phyloP scores from a whole-genome alignment of 1,140 invertebrate genomes.

The Drosophila subpulchrella region DNA sequence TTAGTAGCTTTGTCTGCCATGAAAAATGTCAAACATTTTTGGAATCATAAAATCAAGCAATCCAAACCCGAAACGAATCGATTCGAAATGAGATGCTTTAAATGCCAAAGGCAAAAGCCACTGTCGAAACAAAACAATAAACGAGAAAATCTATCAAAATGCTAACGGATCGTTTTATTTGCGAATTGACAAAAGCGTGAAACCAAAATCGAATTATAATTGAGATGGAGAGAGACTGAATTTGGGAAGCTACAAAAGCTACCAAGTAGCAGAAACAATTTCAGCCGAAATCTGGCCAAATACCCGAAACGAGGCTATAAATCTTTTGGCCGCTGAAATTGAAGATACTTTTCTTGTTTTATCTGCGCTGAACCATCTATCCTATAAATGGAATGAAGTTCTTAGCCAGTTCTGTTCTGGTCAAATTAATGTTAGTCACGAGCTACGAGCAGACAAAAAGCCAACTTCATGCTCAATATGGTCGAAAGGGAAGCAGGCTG shows the following conservation, averaged over 20 bases:
- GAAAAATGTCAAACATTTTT: slow-evolving; percentile 51
- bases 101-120: slow-evolving; percentile 30
- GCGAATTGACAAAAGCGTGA: slow-evolving; percentile 54
- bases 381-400: slow-evolving; percentile 58
- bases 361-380: slow-evolving; percentile 59
- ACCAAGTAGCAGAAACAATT: slow-evolving; percentile 35
- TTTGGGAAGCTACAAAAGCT: slow-evolving; percentile 8
- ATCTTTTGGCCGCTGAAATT: slow-evolving; percentile 62
- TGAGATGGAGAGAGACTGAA: slow-evolving; percentile 26
- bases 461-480: slow-evolving; percentile 73
- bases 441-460: slow-evolving; percentile 58
- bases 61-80: slow-evolving; percentile 21
- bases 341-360: slow-evolving; percentile 66
- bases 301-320: slow-evolving; percentile 70
- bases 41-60: slow-evolving; percentile 52
- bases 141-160: slow-evolving; percentile 55
- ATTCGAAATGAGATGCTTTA: slow-evolving; percentile 58
- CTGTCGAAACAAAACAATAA: slow-evolving; percentile 42
- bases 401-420: slow-evolving; percentile 66
- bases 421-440: slow-evolving; percentile 80
- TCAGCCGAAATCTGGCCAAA: slow-evolving; percentile 59
- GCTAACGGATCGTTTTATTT: slow-evolving; percentile 57
- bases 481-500: slow-evolving; percentile 26
- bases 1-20: slow-evolving; percentile 14
- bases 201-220: slow-evolving; percentile 59